Base-by-base conservation (phyloP, 2,888 invertebrate genomes). In the Drosophila recens region DNA sequence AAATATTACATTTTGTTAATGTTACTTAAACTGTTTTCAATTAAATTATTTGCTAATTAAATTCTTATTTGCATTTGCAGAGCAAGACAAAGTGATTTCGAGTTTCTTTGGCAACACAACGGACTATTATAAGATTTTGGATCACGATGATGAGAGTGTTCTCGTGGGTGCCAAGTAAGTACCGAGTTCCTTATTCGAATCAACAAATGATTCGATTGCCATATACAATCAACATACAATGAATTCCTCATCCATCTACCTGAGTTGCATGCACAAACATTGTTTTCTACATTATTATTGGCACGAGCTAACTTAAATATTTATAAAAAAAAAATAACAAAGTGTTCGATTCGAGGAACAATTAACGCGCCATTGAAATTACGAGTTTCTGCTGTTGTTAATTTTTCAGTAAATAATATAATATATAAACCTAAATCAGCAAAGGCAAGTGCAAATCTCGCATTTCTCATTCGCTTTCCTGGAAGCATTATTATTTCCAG, bases 111-210 rank as follows among this genome's bases (percentile, higher is more conserved):
- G 97, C 87, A 97, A 97, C 93, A 90, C 86, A 45, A 95, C 96
- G 80, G 97, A 98, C 93, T 96, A 97, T 93, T 98, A 98, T 94
- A 96, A 97, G 92, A 95, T 98, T 91, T 95, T 98, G 93, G 96
- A 97, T 93, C 96, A 96, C 93, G 96, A 98, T 93, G 96, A 97
- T 88, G 95, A 96, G 91, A 96, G 96, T 70, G 94, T 98, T 90
- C 94, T 98, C 90, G 95, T 98, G 87, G 98, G 98, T 87, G 98
- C 97, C 90, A 96, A 97, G 97, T 97, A 94, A 94, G 94, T 90
- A 68, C 48, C n/a, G 43, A 48, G 38, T 49, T 36, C 49, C 68
- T 48, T 62, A 36, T 57, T 17, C 27, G 52, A 42, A 30, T 27
- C 8, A 20, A 11, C 23, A 20, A 52, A 38, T 54, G 46, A 34